These are phyloP conservation scores for Cryptocheilus praepositus DNA, from an alignment of 2,888 invertebrate genomes.

Conservation along the genomic window DNA sequence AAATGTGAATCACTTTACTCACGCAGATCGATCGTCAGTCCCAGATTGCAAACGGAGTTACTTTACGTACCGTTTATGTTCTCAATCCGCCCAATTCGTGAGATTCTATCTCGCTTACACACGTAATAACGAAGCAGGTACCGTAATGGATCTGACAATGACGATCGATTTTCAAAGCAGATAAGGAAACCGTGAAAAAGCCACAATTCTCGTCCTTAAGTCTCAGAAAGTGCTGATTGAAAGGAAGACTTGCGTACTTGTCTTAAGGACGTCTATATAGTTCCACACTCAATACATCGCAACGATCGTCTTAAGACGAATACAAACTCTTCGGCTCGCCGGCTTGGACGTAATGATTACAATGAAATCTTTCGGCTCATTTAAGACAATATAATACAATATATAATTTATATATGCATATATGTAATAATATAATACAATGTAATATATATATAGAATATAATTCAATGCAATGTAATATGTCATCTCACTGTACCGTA, in stretches of 20 bases:
- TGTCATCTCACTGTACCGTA: slow-evolving; percentile 35
- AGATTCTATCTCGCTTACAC: background rate
- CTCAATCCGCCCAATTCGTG: background rate
- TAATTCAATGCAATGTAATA: slow-evolving; percentile 48
- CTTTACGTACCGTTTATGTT: too few relatives aligned
- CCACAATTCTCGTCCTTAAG: slow-evolving; percentile 13
- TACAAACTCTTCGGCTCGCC: slow-evolving; percentile 10
- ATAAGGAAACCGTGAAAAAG: slow-evolving; percentile 18
- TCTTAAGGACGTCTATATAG: slow-evolving; percentile 19
- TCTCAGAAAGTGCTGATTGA: slow-evolving; percentile 36
- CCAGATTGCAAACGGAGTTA: too few relatives aligned
- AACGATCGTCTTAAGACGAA: slow-evolving; percentile 14
- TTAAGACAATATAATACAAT: slow-evolving; percentile 25
- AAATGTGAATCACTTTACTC: too few relatives aligned
- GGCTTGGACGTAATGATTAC: slow-evolving; percentile 23
- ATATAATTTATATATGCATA: slow-evolving; percentile 34
- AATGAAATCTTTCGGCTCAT: slow-evolving; percentile 43
- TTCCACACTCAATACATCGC: background rate
- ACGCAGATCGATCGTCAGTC: too few relatives aligned
- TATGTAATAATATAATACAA: slow-evolving; percentile 40
- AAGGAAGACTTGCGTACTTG: slow-evolving; percentile 50
- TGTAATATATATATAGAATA: slow-evolving; percentile 40
- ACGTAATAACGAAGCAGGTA: background rate
- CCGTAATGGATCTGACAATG: background rate
- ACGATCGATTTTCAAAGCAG: slow-evolving; percentile 21